These are phyloP conservation scores for Pseudolaguvia tuberculata DNA, from an alignment of 2,113 vertebrate species.

Conservation along the genomic window DNA sequence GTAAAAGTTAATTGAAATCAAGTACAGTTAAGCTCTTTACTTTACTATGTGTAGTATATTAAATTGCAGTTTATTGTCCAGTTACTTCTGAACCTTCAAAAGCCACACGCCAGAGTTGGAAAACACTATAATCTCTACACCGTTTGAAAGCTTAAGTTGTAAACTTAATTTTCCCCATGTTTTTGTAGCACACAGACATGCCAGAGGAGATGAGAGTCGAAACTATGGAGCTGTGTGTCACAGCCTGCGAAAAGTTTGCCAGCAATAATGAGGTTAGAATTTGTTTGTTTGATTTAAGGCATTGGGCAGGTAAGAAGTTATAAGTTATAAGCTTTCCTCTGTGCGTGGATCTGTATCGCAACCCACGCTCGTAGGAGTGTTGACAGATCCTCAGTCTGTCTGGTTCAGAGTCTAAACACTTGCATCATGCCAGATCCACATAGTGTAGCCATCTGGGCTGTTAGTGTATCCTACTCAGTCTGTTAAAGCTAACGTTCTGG, in stretches of 20 bases:
- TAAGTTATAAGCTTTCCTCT: conserved; percentile 1
- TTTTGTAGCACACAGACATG: conserved; percentile 89
- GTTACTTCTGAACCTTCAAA: neutral
- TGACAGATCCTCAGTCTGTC: conserved; percentile 32
- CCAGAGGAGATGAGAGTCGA: conserved; percentile 96
- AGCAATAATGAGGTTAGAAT: conserved; percentile 69
- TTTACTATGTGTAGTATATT: too few species aligned
- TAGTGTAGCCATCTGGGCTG: conserved; percentile 37
- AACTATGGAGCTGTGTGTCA: conserved; percentile 94
- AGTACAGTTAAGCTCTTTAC: too few species aligned
- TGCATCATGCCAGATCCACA: conserved; percentile 26
- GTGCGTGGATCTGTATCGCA: conserved; percentile 5
- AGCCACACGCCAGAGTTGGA: neutral
- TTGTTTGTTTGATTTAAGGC: neutral
- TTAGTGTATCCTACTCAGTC: conserved; percentile 31
- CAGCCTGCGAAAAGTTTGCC: conserved; percentile 71
- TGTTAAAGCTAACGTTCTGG: conserved; percentile 19
- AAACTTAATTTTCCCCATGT: conserved; percentile 21
- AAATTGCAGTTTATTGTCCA: neutral
- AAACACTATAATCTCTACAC: neutral
- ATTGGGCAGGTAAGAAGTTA: neutral
- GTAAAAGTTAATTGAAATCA: too few species aligned
- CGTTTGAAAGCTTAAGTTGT: neutral
- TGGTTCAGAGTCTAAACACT: conserved; percentile 30
- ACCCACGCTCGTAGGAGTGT: conserved; percentile 27